phyloP scores from a whole-genome alignment of 1,140 invertebrate species.

The Agrypnia vestita region DNA sequence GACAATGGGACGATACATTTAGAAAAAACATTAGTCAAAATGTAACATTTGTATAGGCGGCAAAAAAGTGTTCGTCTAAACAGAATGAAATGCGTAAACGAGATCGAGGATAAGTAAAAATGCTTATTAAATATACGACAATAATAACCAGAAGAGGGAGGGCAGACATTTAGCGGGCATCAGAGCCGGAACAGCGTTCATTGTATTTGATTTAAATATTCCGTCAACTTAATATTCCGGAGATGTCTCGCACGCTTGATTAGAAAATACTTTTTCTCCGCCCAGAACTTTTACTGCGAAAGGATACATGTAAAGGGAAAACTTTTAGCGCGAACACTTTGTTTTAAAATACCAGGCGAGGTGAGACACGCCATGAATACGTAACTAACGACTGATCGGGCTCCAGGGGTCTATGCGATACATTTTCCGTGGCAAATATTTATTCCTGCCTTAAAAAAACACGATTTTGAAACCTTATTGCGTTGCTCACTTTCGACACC shows the following conservation, averaged over 20 bases:
- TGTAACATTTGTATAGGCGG: too few species aligned
- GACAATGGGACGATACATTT: too few species aligned
- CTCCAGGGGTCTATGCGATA: background rate
- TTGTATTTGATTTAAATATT: conserved; percentile 1
- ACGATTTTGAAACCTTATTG: too few species aligned
- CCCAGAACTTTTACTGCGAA: background rate
- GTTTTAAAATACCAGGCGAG: conserved; percentile 23
- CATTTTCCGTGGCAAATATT: background rate
- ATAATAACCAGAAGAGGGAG: too few species aligned
- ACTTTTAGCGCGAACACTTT: conserved; percentile 3
- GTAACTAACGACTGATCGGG: conserved; percentile 1
- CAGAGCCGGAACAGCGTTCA: too few species aligned
- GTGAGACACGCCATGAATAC: conserved; percentile 8
- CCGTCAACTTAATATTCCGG: conserved; percentile 1
- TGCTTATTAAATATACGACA: too few species aligned
- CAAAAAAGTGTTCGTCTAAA: too few species aligned
- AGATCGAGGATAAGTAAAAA: too few species aligned
- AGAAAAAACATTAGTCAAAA: too few species aligned
- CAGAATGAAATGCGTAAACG: too few species aligned
- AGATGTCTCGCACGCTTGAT: conserved; percentile 12
- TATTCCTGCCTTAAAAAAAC: background rate
- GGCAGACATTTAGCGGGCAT: too few species aligned
- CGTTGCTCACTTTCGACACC: too few species aligned
- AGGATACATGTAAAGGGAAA: conserved; percentile 22
- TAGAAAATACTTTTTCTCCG: conserved; percentile 20